These are phyloP conservation scores for Bathybates hornii DNA, from an alignment of 2,113 vertebrate genomes.

Conservation along the genomic window DNA sequence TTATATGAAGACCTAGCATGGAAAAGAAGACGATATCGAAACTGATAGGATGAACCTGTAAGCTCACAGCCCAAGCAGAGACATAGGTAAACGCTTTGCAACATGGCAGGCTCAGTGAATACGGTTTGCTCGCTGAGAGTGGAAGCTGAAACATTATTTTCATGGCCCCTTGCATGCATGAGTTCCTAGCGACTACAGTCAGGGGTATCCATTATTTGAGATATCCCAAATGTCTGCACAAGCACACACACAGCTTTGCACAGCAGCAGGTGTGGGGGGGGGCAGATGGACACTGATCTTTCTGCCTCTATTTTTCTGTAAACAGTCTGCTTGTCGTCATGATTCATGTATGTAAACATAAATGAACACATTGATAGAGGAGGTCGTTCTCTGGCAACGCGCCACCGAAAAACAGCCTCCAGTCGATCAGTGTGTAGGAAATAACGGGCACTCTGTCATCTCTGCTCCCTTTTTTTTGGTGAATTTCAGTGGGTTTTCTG, in stretches of 20 bases:
- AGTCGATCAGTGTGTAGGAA: conserved; percentile 15
- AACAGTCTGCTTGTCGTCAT: conserved; percentile 13
- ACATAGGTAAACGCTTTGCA: background rate
- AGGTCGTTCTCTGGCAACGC: conserved; percentile 1
- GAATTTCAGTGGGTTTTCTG: background rate
- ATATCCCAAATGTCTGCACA: background rate
- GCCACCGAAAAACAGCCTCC: conserved; percentile 13
- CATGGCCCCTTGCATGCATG: background rate
- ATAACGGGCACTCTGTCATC: background rate
- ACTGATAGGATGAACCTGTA: background rate
- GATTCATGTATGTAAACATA: conserved; percentile 40
- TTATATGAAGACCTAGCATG: background rate
- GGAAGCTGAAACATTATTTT: background rate
- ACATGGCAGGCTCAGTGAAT: background rate
- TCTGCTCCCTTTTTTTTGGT: background rate
- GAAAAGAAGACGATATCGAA: background rate
- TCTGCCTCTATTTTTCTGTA: conserved; percentile 6
- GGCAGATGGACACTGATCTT: conserved; percentile 2
- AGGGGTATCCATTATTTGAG: background rate
- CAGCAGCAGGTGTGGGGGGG: conserved; percentile 31
- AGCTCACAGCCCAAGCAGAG: background rate
- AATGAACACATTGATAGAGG: conserved; percentile 49
- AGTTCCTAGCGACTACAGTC: background rate
- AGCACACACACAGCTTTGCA: background rate
- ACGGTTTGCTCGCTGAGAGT: background rate